Base-by-base conservation (phyloP, 1,140 invertebrate genomes). In the Caenorhabditis inopinata region DNA sequence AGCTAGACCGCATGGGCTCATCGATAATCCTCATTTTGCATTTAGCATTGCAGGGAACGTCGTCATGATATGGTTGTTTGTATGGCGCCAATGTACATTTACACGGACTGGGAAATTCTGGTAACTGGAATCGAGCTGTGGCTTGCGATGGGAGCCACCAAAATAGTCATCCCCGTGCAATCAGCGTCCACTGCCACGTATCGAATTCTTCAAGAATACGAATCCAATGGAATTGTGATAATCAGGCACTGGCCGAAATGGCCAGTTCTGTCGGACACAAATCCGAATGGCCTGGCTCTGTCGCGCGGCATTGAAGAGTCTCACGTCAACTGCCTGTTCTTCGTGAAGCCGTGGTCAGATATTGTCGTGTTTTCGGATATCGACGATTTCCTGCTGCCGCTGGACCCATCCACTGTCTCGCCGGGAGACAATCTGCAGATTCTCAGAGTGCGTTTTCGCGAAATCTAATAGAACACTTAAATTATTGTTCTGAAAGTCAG, bases 351-450 rank as follows among this genome's bases (percentile, higher is more conserved):
- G 38, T 88, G 86, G 51, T 84, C 87, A 47, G 84, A 87, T 35
- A 83, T 88, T 78, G 84, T 88, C 35, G 87, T 84, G 12, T 87
- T 88, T 73, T 88, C 87, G n/a, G 87, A 88, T 62, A 88, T 88
- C 68, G 87, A 88, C 47, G 87, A 88, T 68, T 88, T 88, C 86
- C 73, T 88, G 12, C 58, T 88, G 29, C 87, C 87, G 1, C 23
- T 74, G 16, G 83, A 88, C 62, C 87, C 87, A 18, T 38, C 80
- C 14, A 77, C 83, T 48, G 53, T 88, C 1, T 29, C 76, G 27
- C 82, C 85, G 12, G 75, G 76, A 49, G 78, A 78, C 11, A 87
- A 88, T 74, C 18, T 86, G 14, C 83, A 85, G 11, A 83, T 88
- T 38, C 58, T 87, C 16, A 83, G 81, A 75, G 87, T 87, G 58